Evolutionary conservation across 1,140 invertebrate genomes (phyloP), one percentile per base, ranked within the genome.

Genomic region (Bombus turneri): DNA sequence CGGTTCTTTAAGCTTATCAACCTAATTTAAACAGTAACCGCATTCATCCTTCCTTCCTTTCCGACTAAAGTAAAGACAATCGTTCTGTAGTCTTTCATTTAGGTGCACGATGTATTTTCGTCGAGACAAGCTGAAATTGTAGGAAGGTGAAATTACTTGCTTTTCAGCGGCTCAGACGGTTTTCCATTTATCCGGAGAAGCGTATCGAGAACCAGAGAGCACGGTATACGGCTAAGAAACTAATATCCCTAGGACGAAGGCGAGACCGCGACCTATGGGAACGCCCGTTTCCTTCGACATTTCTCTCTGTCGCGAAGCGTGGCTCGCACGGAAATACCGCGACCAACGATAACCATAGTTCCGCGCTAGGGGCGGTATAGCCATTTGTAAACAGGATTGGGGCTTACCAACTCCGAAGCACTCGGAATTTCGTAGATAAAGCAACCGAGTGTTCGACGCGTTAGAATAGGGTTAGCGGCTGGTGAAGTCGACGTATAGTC

Each of bases 311-410:
- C 82, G 34, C 41, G 18, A 31, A 6, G 4, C 28, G 25, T n/a
- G 25, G 28, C 37, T 37, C 31, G 41, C 64, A 64, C 43, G 64
- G 74, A 84, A 79, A 79, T 47, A 59, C 82, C 66, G n/a, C 28
- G 64, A n/a, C 12, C 39, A 22, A 69, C 82, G 74, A 83, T 83
- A 83, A 76, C 81, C 47, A 83, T 71, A 83, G 31, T 59, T 69
- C n/a, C 47, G 18, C 13, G 39, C 13, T 18, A 28, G 39, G 10
- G 10, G 47, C 37, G 41, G 47, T 47, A 8, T 39, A 41, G 28
- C 66, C 69, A 72, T 72, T 80, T 85, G 77, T 71, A 73, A 80
- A 80, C 57, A 80, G 37, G 53, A 78, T 71, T 43, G 64, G 13
- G 41, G 34, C 73, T 39, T 31, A 37, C 64, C 66, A 31, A 37